These are phyloP conservation scores for Zootermopsis nevadensis DNA, from an alignment of 2,888 invertebrate genomes.

Conservation along the genomic window DNA sequence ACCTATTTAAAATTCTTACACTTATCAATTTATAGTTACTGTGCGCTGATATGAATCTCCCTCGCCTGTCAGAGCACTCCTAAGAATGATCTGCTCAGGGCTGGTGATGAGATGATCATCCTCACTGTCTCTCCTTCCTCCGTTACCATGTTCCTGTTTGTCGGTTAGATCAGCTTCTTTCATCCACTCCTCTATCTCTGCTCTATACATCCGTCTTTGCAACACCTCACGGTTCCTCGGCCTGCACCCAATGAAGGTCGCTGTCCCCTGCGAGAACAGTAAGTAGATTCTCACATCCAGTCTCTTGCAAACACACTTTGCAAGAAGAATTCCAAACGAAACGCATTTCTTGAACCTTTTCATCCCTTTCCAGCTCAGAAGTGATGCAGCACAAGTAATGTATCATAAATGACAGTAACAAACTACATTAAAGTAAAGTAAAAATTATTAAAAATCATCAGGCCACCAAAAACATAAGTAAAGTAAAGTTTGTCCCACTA, in stretches of 20 bases:
- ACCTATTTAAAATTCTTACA: neutral
- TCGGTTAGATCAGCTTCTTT: conserved; percentile 74
- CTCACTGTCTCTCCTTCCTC: conserved; percentile 21
- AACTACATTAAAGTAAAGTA: no score
- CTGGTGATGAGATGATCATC: conserved; percentile 37
- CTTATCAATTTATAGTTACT: conserved; percentile 19
- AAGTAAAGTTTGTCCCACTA: no score
- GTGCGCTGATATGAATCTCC: conserved; percentile 36
- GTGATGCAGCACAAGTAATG: no score
- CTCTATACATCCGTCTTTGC: conserved; percentile 80
- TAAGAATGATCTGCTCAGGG: conserved; percentile 31
- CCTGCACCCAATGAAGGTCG: conserved; percentile 79
- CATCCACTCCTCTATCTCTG: conserved; percentile 80
- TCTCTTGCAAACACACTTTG: no score
- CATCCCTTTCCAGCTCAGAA: no score
- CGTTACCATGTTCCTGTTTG: conserved; percentile 44
- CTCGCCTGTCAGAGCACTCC: neutral
- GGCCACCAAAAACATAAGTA: no score
- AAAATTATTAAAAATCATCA: no score
- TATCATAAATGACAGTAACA: no score
- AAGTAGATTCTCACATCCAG: no score
- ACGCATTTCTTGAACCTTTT: no score
- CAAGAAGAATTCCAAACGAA: no score
- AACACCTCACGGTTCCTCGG: conserved; percentile 81
- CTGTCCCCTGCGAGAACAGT: conserved; percentile 63